Conservation (phyloP, 2,113 vertebrate species). For the Sander vitreus region DNA sequence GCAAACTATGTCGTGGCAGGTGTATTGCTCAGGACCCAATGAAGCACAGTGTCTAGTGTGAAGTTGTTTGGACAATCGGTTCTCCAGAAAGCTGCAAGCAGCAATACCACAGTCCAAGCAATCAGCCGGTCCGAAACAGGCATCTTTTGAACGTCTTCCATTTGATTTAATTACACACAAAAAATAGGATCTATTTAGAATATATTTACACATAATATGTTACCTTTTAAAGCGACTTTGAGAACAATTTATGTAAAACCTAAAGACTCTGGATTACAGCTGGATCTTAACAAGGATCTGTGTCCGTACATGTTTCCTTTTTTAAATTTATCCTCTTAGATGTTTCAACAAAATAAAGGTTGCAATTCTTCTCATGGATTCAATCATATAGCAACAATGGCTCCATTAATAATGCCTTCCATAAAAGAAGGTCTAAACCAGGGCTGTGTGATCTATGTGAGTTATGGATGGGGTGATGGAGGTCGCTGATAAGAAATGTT, state of each 20-base stretch:
- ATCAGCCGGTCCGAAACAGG: neutral
- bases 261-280: neutral
- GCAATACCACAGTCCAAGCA: too few relatives aligned
- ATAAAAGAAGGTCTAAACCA: slow-evolving; percentile 40
- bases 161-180: neutral
- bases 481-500: slow-evolving; percentile 69
- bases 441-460: slow-evolving; percentile 38
- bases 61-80: neutral
- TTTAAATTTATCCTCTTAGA: neutral
- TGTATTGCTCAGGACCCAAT: neutral
- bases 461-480: slow-evolving; percentile 51
- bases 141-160: neutral
- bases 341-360: neutral
- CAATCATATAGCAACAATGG: slow-evolving; percentile 26
- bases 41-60: neutral
- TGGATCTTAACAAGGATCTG: neutral
- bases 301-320: neutral
- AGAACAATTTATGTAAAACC: neutral
- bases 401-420: slow-evolving; percentile 38
- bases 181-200: neutral
- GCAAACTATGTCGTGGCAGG: neutral
- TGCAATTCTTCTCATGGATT: neutral
- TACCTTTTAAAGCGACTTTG: neutral
- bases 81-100: neutral
- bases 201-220: neutral